These are phyloP conservation scores for Andricus quercusramuli DNA, from an alignment of 2,888 invertebrate species.

Conservation along the genomic window DNA sequence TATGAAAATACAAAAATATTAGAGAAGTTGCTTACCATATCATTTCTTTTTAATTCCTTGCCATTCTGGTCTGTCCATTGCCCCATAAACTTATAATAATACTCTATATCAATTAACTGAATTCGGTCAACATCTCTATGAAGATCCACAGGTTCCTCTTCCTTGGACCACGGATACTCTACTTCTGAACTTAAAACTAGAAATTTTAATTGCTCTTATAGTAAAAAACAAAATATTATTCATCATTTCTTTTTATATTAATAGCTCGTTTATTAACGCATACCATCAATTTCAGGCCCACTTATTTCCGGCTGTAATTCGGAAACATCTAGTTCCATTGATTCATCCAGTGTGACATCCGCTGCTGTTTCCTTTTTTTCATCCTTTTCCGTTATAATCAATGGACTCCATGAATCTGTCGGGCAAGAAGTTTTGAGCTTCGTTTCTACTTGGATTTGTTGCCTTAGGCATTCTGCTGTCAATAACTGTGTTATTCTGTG, in stretches of 20 bases:
- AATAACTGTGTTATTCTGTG: conserved; percentile 87
- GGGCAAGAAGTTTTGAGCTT: conserved; percentile 59
- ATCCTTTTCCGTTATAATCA: conserved; percentile 59
- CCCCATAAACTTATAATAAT: conserved; percentile 84
- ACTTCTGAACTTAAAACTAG: conserved; percentile 60
- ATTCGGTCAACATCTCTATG: conserved; percentile 81
- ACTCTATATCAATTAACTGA: conserved; percentile 85
- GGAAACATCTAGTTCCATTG: conserved; percentile 44
- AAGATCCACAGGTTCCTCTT: conserved; percentile 86
- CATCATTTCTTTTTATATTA: not conserved
- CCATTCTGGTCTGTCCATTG: conserved; percentile 23
- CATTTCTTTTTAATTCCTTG: not conserved
- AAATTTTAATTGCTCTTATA: not conserved
- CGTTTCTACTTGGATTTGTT: conserved; percentile 79
- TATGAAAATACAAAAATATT: not conserved
- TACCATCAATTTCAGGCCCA: conserved; percentile 65
- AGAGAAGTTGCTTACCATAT: not conserved
- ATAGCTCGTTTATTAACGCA: conserved; percentile 28
- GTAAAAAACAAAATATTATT: too few relatives aligned
- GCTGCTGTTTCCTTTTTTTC: conserved; percentile 47
- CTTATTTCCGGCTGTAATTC: conserved; percentile 44
- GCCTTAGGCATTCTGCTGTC: conserved; percentile 86
- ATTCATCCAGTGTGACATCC: conserved; percentile 55
- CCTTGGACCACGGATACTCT: conserved; percentile 79
- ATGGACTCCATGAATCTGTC: conserved; percentile 68